A percentile compares a stretch with the other conserved stretches of the same genome.
These are phyloP conservation scores for Thripadectes ignobilis DNA, from an alignment of 2,797 vertebrate genomes.

Conservation along the genomic window DNA sequence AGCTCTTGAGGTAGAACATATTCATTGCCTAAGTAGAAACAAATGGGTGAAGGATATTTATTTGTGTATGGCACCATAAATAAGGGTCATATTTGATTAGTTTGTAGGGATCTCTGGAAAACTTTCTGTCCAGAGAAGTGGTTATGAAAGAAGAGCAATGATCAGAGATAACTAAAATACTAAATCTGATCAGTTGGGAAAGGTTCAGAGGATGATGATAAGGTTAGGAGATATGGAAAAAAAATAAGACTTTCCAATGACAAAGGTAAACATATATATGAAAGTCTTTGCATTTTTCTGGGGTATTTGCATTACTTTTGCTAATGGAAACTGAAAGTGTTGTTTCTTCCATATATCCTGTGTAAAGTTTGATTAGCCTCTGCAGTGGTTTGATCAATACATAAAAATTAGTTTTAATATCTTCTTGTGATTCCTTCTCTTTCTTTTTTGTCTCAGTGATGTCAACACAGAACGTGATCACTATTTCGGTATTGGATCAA, in stretches of 20 bases:
- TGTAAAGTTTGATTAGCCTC: not conserved
- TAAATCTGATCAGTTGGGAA: not conserved
- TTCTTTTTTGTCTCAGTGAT: slow-evolving; percentile 33
- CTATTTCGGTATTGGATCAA: slow-evolving; percentile 55
- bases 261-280: not conserved
- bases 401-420: not conserved
- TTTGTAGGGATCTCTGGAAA: not conserved
- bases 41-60: not conserved
- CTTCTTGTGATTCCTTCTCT: not conserved
- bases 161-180: not conserved
- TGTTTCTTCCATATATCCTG: not conserved
- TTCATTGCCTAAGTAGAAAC: not conserved
- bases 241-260: not conserved
- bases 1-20: not conserved
- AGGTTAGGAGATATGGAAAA: not conserved
- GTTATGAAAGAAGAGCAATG: not conserved
- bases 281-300: not conserved
- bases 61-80: not conserved
- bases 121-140: not conserved
- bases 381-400: not conserved
- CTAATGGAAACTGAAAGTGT: not conserved
- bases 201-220: not conserved
- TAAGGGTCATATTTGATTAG: not conserved
- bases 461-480: slow-evolving; percentile 8
- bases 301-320: not conserved